Evolutionary conservation across 2,113 vertebrate species (phyloP).

Genomic region (Megaceryle maxima): DNA sequence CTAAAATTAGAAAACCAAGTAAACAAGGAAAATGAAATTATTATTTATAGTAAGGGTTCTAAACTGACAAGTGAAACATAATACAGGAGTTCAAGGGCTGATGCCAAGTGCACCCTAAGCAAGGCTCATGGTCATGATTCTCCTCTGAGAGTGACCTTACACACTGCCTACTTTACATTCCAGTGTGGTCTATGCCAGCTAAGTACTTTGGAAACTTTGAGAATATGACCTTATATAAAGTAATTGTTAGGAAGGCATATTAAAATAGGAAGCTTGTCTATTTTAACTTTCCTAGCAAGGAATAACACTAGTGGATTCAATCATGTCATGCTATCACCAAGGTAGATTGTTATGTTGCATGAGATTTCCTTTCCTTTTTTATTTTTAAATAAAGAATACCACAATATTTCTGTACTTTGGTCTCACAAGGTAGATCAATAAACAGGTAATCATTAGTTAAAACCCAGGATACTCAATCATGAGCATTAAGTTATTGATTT

Average conservation of each 20-base stretch:
- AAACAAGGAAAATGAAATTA: not conserved
- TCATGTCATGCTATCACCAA: not conserved
- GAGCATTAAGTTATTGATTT: constrained; percentile 46
- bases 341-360: not conserved
- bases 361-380: not conserved
- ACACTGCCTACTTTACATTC: constrained; percentile 10
- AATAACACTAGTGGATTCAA: not conserved
- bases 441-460: constrained; percentile 23
- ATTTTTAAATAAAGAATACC: not conserved
- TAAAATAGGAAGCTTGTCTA: not conserved
- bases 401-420: not conserved
- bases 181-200: not conserved
- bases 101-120: not conserved
- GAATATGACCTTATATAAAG: not conserved
- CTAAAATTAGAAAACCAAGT: not conserved
- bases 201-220: not conserved
- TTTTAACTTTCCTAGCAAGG: not conserved
- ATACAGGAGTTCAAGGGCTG: not conserved
- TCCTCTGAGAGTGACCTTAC: not conserved
- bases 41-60: not conserved
- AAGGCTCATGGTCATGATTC: not conserved
- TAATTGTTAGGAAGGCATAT: not conserved
- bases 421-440: not conserved
- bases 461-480: not conserved
- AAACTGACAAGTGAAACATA: not conserved